Base-by-base conservation (phyloP, 1,140 invertebrate genomes). In the Subanguina moxae region DNA sequence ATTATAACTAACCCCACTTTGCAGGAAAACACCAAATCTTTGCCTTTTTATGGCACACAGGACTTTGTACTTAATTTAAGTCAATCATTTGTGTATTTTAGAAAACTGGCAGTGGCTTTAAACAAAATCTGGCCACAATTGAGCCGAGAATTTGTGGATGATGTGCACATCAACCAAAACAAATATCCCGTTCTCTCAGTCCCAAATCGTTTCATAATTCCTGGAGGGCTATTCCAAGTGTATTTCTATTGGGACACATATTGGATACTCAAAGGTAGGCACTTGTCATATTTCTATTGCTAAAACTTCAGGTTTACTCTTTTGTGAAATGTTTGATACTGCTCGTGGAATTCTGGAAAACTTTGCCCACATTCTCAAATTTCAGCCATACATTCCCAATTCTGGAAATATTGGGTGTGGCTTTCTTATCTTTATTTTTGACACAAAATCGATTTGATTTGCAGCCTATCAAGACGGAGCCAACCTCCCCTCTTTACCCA, bases 181-280 rank as follows among this genome's bases (percentile, higher is more conserved):
- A 84, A 87, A 13, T 84, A 82, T 68, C 91, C 90, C 21, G 90
- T 92, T 58, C 90, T 94, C 64, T 90, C 91, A 71, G 89, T 94
- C 7, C 88, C 90, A 1, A 87, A 94, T 83, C 90, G 91, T 0
- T 90, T 94, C 21, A 92, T 95, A 70, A 89, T 94, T 0, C 93
- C 93, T 27, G 93, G 93, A 38, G 92, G 92, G 7, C 85, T 92
- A 58, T 95, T 94, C 82, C 79, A 84, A 61, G 88, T 91, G 9
- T 77, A 92, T 77, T 94, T 93, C 82, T 94, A 94, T 82, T 94
- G 91, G 91, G 91, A 94, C 78, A 92, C 91, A 0, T 94, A 91
- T 80, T 94, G 92, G 92, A 92, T 93, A 28, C 85, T 94, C 28
- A 88, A 90, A 70, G 91, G 91, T 1, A 0, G 15, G 13, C 25